phyloP scores from a whole-genome alignment of 2,888 invertebrate genomes.

The Dynastes maya region DNA sequence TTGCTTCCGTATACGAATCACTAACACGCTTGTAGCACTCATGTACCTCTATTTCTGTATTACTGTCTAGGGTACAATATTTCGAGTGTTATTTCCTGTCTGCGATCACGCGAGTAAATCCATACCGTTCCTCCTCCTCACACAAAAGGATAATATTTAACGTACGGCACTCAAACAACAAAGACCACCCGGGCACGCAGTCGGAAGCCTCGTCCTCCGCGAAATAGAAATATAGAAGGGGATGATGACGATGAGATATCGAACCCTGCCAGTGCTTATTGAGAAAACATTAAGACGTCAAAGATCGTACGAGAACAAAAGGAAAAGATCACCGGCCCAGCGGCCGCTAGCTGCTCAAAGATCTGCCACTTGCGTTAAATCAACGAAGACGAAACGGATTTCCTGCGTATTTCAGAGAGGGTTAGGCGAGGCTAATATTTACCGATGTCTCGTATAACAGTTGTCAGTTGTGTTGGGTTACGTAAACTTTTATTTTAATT shows the following conservation, averaged over 20 bases:
- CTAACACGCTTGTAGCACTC: too few species aligned
- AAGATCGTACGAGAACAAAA: conserved; percentile 37
- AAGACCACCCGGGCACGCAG: conserved; percentile 10
- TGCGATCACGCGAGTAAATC: neutral
- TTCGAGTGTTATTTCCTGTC: too few species aligned
- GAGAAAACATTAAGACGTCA: conserved; percentile 43
- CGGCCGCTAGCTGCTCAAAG: neutral
- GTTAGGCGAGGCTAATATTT: neutral
- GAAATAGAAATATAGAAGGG: neutral
- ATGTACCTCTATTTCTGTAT: too few species aligned
- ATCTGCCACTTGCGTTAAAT: conserved; percentile 13
- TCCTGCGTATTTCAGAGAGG: neutral
- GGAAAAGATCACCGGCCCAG: neutral
- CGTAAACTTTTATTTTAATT: neutral
- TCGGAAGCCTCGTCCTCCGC: neutral
- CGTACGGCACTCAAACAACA: conserved; percentile 2
- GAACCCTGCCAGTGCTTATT: conserved; percentile 28
- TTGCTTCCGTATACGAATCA: too few species aligned
- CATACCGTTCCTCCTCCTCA: too few species aligned
- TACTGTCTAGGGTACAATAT: too few species aligned
- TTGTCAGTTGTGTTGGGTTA: neutral
- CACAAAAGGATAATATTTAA: neutral
- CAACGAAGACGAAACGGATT: conserved; percentile 13
- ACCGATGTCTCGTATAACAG: neutral
- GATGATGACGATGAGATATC: neutral